Evolutionary conservation across 2,888 invertebrate genomes (phyloP), one percentile per base, ranked within the genome.

Genomic region (Dolichomitus sp.): DNA sequence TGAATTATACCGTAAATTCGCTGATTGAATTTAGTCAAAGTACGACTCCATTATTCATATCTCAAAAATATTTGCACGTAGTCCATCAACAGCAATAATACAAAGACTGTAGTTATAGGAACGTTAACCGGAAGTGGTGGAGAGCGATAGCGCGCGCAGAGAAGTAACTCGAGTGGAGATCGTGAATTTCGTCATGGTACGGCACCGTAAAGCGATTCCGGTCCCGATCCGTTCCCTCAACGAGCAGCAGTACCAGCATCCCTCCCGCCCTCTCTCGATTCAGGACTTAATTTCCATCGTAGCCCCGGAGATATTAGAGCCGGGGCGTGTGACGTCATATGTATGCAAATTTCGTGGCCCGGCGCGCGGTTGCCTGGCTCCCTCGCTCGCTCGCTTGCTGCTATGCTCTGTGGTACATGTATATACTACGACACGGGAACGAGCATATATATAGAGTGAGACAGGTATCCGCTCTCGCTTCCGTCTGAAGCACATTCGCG

Each of bases 251-350:
- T 37, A 23, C 33, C 33, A 61, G 61, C 61, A 40, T 33, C 66
- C 45, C 30, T 42, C 69, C 30, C 19, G 59, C 65, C 63, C 61
- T 40, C 79, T 81, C 84, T 75, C 86, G 86, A 83, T 86, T 87
- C 86, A 87, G 86, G 88, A 90, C 90, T 91, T 92, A 91, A 91
- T 92, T 92, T 91, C 90, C 91, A 91, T 88, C 88, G 85, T 86
- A 86, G 89, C 88, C 79, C 88, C 89, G 86, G 89, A 88, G 90
- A 91, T 92, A 91, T 92, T 92, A 91, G 91, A 91, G 90, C 89
- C 88, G 85, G 88, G 85, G 87, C 87, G 89, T 87, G 89, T 90
- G 91, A 91, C 90, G 90, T 91, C 90, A 91, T 91, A 91, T 91
- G 91, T 91, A 91, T 91, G 91, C 89, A 91, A 92, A 92, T 92